These are phyloP conservation scores for Morpho achilles DNA, from an alignment of 2,888 invertebrate species.

Conservation along the genomic window DNA sequence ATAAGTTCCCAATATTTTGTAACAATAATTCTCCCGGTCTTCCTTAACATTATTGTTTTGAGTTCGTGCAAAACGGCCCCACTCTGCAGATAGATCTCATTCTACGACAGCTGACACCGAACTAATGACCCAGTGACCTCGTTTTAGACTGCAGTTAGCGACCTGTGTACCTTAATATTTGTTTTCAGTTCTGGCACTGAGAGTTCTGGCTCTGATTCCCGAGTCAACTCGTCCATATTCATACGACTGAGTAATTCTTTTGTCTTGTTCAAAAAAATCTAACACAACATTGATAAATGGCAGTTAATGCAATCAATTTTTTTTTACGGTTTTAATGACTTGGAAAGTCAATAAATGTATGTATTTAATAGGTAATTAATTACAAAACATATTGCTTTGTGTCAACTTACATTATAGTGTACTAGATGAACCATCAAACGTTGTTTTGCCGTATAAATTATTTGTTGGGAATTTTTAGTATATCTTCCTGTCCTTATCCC, in stretches of 20 bases:
- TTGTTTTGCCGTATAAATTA: too few species aligned
- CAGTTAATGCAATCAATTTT: background rate
- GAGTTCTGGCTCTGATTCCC: constrained; percentile 32
- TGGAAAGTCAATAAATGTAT: too few species aligned
- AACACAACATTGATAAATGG: constrained; percentile 11
- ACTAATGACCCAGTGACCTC: constrained; percentile 71
- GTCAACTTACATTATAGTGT: too few species aligned
- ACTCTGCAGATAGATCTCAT: constrained; percentile 69
- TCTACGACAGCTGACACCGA: constrained; percentile 62
- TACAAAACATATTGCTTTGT: too few species aligned
- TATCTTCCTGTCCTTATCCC: too few species aligned
- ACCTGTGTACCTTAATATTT: constrained; percentile 60
- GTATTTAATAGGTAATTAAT: too few species aligned
- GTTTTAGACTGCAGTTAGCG: constrained; percentile 64
- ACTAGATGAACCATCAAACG: too few species aligned
- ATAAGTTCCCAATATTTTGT: too few species aligned
- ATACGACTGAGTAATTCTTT: constrained; percentile 33
- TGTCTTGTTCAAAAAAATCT: constrained; percentile 16
- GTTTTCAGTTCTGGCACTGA: constrained; percentile 68
- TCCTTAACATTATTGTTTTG: background rate
- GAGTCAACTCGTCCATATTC: constrained; percentile 56
- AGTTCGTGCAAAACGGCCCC: constrained; percentile 45
- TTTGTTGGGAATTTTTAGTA: too few species aligned
- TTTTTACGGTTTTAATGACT: too few species aligned
- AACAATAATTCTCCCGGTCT: too few species aligned